phyloP scores from a whole-genome alignment of 2,888 invertebrate genomes.

The Chrysotoxum bicinctum region DNA sequence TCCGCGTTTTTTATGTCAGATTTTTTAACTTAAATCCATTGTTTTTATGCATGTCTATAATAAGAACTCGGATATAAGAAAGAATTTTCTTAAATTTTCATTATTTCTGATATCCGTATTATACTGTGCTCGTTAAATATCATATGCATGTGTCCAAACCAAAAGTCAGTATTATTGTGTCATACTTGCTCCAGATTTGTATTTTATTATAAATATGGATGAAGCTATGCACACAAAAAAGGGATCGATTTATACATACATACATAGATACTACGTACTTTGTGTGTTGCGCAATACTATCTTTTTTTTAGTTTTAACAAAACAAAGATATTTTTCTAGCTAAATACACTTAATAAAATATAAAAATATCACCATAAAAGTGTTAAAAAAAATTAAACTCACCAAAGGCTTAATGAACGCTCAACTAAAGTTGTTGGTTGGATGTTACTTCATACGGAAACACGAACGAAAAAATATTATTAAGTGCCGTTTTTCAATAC shows the following conservation, averaged over 20 bases:
- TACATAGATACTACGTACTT: not conserved
- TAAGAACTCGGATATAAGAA: too few species aligned
- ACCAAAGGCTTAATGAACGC: conserved; percentile 38
- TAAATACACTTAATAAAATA: too few species aligned
- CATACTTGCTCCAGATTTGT: conserved; percentile 9
- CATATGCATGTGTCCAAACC: not conserved
- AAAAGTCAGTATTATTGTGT: conserved; percentile 21
- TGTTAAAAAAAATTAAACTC: conserved; percentile 1
- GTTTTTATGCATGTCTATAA: too few species aligned
- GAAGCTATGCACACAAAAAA: not conserved
- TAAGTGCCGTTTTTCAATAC: conserved; percentile 9
- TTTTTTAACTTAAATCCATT: too few species aligned
- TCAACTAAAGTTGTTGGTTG: conserved; percentile 27
- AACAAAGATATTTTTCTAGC: not conserved
- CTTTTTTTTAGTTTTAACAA: not conserved
- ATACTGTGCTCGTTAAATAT: not conserved
- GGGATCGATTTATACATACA: not conserved
- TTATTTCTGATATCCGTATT: too few species aligned
- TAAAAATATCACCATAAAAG: too few species aligned
- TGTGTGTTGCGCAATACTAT: conserved; percentile 60
- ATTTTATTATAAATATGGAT: not conserved
- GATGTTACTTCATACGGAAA: conserved; percentile 32
- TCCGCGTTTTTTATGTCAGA: too few species aligned
- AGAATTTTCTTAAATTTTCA: too few species aligned
- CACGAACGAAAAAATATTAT: conserved; percentile 13